Evolutionary conservation across 2,888 invertebrate species (phyloP), one percentile per base, ranked within the genome.

Genomic region (Sarcophaga carnaria): DNA sequence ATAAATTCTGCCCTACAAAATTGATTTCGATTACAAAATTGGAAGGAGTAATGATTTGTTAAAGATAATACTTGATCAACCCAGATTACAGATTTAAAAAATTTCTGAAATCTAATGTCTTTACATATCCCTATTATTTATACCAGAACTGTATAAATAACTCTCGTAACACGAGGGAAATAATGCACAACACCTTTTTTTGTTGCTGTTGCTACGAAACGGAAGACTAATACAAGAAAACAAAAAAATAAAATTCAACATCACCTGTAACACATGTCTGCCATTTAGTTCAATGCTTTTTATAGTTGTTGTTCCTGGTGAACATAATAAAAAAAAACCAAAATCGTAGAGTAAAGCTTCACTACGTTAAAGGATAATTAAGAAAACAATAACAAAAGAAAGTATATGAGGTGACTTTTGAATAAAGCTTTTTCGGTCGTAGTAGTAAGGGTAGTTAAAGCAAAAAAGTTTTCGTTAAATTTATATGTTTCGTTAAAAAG

Each of bases 261-360:
- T 83, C 86, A 86, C 86, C 86, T 83, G 83, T 86, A 86, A 86
- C 83, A 86, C 86, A 86, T 86, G 83, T 80, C 72, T 71, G 72
- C 49, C 64, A 80, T 71, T 62, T 63, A 60, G 17, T 74, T 78
- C 54, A 54, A 54, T 54, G 54, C 54, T 47, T 71, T 69, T 47
- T 75, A 11, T 20, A 62, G n/a, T 20, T 62, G 62, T 20, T 20
- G n/a, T 62, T 62, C 8, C 62, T 20, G n/a, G 14, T 62, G n/a
- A 62, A 20, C 6, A 11, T 62, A 62, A 62, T 20, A 62, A 20
- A 20, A 20, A 62, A 54, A 54, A 14, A 54, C 0, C 4, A 17
- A 54, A 54, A 54, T 17, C 4, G 75, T 62, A 80, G 63, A 80
- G 70, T 64, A 83, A 79, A 74, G 72, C 72, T 74, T 71, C 47